phyloP scores from a whole-genome alignment of 2,797 vertebrate species.

The Pterois miles region DNA sequence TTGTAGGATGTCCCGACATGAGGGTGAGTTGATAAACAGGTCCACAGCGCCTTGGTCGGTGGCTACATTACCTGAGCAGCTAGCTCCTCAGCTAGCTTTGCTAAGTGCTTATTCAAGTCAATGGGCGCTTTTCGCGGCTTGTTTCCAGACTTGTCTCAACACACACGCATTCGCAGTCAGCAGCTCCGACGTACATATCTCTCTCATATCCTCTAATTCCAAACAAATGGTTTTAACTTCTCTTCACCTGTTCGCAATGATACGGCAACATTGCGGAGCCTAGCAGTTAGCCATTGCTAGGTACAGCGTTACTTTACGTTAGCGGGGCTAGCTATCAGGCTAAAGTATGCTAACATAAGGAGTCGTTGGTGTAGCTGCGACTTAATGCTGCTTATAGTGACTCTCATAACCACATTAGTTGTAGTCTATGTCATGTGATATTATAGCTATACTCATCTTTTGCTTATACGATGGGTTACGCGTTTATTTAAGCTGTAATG shows the following conservation, averaged over 20 bases:
- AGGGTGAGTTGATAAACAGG: constrained; percentile 86
- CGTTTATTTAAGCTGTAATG: not conserved
- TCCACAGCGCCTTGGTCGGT: constrained; percentile 37
- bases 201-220: not conserved
- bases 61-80: constrained; percentile 56
- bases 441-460: not conserved
- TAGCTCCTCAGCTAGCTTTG: constrained; percentile 64
- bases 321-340: constrained; percentile 49
- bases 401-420: not conserved
- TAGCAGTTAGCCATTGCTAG: constrained; percentile 69
- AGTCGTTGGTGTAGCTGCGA: constrained; percentile 28
- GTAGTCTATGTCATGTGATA: fast-evolving
- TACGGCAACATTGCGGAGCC: constrained; percentile 57
- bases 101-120: constrained; percentile 62
- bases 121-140: constrained; percentile 54
- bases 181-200: not conserved
- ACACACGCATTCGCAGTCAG: not conserved
- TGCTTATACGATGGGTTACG: not conserved
- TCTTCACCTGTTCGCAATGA: constrained; percentile 33
- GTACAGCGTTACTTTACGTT: constrained; percentile 54
- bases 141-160: constrained; percentile 14
- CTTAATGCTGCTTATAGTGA: constrained; percentile 1
- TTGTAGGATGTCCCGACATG: constrained; percentile 98
- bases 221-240: not conserved
- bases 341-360: constrained; percentile 59